Evolutionary conservation across 2,888 invertebrate species (phyloP).

Genomic region (Criorhina ranunculi): DNA sequence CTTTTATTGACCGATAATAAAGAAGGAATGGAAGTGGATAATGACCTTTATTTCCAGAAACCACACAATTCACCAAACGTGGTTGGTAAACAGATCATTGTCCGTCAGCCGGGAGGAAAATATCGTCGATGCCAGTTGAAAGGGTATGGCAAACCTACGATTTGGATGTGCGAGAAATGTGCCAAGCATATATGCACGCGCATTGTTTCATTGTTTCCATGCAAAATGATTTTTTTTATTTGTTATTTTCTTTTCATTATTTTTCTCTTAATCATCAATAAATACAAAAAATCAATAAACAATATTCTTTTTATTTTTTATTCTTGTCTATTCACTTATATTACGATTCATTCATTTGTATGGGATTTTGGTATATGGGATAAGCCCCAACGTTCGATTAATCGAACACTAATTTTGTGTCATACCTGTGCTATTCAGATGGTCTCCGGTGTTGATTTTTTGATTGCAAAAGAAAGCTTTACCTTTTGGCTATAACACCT

Average conservation of each 20-base stretch:
- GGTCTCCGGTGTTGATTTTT: no score
- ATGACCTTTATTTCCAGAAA: conserved; percentile 8
- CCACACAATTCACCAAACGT: conserved; percentile 4
- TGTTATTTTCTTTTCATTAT: conserved; percentile 9
- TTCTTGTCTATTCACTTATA: conserved; percentile 1
- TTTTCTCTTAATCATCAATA: conserved; percentile 9
- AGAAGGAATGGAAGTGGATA: no score
- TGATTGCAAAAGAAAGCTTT: conserved; percentile 6
- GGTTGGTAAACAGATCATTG: conserved; percentile 5
- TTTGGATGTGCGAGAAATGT: conserved; percentile 14
- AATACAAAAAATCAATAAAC: conserved; percentile 5
- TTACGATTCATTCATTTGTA: no score
- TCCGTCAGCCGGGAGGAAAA: conserved; percentile 9
- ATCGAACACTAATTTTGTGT: no score
- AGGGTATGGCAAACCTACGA: not conserved
- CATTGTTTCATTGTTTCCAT: conserved; percentile 5
- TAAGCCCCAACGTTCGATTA: no score
- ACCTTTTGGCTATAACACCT: conserved; percentile 7
- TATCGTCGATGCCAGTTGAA: conserved; percentile 20
- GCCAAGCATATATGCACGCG: no score
- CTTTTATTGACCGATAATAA: no score
- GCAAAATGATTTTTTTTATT: not conserved
- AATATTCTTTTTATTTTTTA: not conserved
- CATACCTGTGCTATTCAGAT: no score
- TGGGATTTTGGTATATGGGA: no score